Percentiles rank a stretch among this genome's conserved stretches.
These are phyloP conservation scores for Phrynosoma blainvillii DNA, from an alignment of 2,113 vertebrate species.

Conservation along the genomic window DNA sequence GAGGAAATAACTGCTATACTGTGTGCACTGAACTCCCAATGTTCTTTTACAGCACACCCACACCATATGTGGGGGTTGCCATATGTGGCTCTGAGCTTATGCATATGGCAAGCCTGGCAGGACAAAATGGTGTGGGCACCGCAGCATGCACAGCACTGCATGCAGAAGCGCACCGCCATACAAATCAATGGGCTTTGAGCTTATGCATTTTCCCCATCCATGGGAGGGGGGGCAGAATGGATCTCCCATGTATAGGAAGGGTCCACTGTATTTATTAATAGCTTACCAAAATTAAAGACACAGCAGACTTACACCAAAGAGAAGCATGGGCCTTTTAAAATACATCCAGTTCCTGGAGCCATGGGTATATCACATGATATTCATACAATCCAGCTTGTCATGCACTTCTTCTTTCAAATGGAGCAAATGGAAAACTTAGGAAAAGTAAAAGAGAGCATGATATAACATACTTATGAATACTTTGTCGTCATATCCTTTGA, in stretches of 20 bases:
- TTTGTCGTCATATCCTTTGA: not conserved
- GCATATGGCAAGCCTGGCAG: no score
- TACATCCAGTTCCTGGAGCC: slow-evolving; percentile 16
- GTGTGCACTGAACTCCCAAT: slow-evolving; percentile 55
- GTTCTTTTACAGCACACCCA: slow-evolving; percentile 37
- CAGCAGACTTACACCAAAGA: slow-evolving; percentile 25
- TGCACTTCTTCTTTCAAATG: not conserved
- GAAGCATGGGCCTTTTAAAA: slow-evolving; percentile 43
- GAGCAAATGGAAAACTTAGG: not conserved
- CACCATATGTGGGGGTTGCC: no score
- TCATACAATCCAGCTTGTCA: not conserved
- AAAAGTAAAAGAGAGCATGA: not conserved
- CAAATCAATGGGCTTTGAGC: no score
- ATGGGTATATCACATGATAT: not conserved
- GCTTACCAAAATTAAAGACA: slow-evolving; percentile 63
- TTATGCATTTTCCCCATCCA: no score
- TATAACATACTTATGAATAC: not conserved
- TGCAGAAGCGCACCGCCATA: no score
- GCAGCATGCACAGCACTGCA: no score
- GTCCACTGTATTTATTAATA: slow-evolving; percentile 61
- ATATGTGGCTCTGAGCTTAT: no score
- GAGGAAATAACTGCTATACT: slow-evolving; percentile 40
- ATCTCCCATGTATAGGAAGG: no score
- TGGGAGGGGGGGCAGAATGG: no score
- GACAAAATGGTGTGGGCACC: no score